Evolutionary conservation across 2,888 invertebrate genomes (phyloP), one percentile per base, ranked within the genome.

Genomic region (Epiblema foenella): DNA sequence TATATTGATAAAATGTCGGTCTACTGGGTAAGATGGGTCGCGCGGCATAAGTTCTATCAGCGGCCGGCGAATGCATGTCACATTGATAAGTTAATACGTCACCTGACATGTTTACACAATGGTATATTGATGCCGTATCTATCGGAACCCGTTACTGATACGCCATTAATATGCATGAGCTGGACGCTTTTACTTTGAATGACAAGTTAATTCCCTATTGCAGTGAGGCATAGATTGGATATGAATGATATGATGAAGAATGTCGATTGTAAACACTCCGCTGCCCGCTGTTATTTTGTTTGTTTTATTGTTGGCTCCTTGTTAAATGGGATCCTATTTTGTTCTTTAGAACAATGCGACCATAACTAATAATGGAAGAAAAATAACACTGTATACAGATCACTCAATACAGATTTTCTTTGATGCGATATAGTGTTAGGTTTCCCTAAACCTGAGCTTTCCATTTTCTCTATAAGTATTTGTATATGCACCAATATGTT

Each of bases 71-170:
- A 64, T 37, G 58, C 20, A 67, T 59, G n/a, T 37, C 11, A 51
- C 37, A 49, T 52, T 58, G 42, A 64, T 51, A 69, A 51, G 29
- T 68, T 68, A 68, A 69, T 64, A 52, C 11, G 39, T 64, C 57
- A 60, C 20, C 52, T 46, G 58, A 24, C 42, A 65, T 69, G 58
- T 65, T 70, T 58, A 58, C 52, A 42, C 51, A 63, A 33, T 57
- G 49, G 17, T 17, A 9, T 69, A 46, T 58, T 15, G 42, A 39
- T 65, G 24, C n/a, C 52, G 62, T 33, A 33, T 33, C n/a, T n/a
- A 54, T 65, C 33, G 69, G 15, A 17, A 39, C 7, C 69, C 69
- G 65, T 65, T 70, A 65, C 49, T 52, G 24, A 52, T 65, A 65
- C 33, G 20, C 15, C 59, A 52, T 59, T 59, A 65, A 52, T 70